Conservation (phyloP, 2,797 vertebrate genomes). For the Cuculus canorus region DNA sequence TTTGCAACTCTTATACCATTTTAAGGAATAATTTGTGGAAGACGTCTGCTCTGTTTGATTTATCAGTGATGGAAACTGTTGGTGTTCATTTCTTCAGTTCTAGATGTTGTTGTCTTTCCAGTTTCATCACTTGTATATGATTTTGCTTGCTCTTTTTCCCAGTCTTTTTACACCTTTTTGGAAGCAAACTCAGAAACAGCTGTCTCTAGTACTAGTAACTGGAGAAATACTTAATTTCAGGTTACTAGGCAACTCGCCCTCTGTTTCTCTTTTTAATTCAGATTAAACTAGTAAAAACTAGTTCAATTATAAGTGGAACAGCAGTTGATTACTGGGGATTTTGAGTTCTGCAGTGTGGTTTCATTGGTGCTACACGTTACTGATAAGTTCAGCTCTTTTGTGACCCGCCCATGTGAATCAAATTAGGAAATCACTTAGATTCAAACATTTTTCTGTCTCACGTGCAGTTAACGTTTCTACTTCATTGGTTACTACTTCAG, state of each 20-base stretch:
- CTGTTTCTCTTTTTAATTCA: background rate
- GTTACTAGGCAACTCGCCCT: background rate
- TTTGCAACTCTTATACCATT: background rate
- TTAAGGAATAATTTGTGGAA: background rate
- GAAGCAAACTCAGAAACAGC: background rate
- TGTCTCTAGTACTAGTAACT: background rate
- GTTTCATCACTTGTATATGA: background rate
- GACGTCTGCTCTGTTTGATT: background rate
- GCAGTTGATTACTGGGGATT: background rate
- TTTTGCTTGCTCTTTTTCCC: background rate
- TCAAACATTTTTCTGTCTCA: background rate
- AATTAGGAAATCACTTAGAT: background rate
- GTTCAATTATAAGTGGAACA: background rate
- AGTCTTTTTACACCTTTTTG: background rate
- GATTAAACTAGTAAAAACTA: background rate
- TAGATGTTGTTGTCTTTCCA: background rate
- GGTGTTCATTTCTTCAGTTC: background rate
- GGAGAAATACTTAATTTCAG: background rate
- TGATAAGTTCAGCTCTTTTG: background rate
- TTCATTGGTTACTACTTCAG: constrained; percentile 49
- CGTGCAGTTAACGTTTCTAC: background rate
- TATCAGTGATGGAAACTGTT: background rate
- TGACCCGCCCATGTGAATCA: background rate
- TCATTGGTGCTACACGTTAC: background rate
- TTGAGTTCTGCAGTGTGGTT: background rate